Evolutionary conservation across 2,113 vertebrate species (phyloP).

Genomic region (Hemiscyllium ocellatum): DNA sequence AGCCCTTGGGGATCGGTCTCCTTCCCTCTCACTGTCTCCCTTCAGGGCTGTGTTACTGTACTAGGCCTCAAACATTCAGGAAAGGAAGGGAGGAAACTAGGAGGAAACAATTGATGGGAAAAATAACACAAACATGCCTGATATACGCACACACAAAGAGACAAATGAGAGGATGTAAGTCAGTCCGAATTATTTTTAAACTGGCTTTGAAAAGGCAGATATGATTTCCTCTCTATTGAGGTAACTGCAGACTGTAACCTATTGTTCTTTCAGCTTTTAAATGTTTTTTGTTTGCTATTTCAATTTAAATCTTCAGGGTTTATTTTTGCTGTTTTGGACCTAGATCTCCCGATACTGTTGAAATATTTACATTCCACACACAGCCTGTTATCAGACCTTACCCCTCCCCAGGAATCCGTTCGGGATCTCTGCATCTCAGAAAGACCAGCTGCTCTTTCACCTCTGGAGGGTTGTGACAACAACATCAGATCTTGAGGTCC

Average conservation of each 20-base stretch:
- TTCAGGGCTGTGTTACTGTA: too few relatives aligned
- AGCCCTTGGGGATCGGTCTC: background rate
- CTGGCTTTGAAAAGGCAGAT: background rate
- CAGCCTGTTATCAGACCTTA: background rate
- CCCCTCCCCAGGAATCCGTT: background rate
- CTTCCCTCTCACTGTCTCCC: background rate
- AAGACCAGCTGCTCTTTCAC: background rate
- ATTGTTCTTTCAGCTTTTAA: background rate
- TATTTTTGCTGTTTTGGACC: background rate
- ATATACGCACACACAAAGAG: background rate
- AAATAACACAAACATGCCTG: background rate
- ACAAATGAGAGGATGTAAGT: background rate
- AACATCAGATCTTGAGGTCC: background rate
- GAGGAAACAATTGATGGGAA: background rate
- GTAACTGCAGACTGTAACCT: background rate
- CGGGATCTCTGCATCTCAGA: background rate
- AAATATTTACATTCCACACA: background rate
- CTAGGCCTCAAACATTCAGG: background rate
- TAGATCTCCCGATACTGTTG: background rate
- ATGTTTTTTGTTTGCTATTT: background rate
- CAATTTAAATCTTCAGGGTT: background rate
- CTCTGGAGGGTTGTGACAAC: background rate
- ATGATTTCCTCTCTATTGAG: background rate
- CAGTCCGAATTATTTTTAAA: conserved; percentile 14
- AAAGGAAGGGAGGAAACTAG: background rate